phyloP scores from a whole-genome alignment of 1,140 invertebrate species.

The Myzus persicae region DNA sequence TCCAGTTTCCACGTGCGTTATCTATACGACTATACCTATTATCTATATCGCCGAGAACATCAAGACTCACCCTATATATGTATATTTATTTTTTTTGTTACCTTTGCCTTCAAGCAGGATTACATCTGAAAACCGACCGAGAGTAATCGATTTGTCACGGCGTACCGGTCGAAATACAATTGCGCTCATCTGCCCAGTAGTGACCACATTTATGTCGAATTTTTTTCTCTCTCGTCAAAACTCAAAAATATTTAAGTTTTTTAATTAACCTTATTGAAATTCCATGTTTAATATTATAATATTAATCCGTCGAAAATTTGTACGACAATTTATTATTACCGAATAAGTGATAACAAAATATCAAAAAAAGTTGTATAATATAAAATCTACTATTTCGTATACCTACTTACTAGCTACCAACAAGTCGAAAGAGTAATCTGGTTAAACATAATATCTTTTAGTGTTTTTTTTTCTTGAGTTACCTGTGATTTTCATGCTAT shows the following conservation, averaged over 20 bases:
- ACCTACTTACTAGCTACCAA: not conserved
- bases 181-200: conserved; percentile 29
- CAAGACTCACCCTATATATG: not conserved
- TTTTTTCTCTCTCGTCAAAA: not conserved
- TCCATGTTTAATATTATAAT: not conserved
- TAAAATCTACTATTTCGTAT: too few relatives aligned
- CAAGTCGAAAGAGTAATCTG: not conserved
- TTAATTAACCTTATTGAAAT: not conserved
- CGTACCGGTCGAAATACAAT: not conserved
- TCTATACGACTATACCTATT: not conserved
- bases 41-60: not conserved
- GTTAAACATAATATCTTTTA: not conserved
- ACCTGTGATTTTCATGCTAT: too few relatives aligned
- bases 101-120: conserved; percentile 33
- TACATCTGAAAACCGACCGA: conserved; percentile 26
- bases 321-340: not conserved
- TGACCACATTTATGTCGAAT: not conserved
- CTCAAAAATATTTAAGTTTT: not conserved
- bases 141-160: conserved; percentile 29
- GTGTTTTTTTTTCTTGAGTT: not conserved
- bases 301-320: not conserved
- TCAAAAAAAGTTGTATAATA: not conserved
- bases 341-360: not conserved
- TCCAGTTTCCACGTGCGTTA: not conserved
- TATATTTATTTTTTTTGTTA: not conserved